These are phyloP conservation scores for Hemitrygon akajei DNA, from an alignment of 2,797 vertebrate species.

Conservation along the genomic window DNA sequence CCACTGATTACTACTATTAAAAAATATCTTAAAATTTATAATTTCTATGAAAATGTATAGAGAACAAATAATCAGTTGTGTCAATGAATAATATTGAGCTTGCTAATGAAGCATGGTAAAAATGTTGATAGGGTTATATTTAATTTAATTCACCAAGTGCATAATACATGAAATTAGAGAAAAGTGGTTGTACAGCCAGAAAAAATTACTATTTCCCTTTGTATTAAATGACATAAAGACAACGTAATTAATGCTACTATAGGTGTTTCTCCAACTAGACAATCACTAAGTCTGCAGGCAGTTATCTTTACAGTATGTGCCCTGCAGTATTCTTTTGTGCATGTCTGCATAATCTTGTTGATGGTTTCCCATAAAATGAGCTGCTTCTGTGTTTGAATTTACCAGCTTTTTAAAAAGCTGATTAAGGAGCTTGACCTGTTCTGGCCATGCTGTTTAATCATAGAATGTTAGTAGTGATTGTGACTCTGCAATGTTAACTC, in stretches of 20 bases:
- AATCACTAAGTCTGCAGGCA: neutral
- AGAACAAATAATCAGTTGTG: neutral
- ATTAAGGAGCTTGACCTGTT: neutral
- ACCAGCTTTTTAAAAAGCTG: neutral
- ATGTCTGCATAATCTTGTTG: neutral
- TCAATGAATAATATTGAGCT: neutral
- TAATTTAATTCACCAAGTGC: neutral
- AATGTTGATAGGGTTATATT: neutral
- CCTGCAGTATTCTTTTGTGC: neutral
- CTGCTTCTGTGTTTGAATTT: neutral
- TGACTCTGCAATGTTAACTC: neutral
- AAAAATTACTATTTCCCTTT: neutral
- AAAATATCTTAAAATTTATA: neutral
- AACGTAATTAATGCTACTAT: neutral
- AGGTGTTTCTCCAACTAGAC: neutral
- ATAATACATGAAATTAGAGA: neutral
- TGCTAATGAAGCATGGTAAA: neutral
- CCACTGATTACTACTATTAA: neutral
- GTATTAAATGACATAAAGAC: neutral
- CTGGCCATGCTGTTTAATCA: neutral
- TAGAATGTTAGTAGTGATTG: no score
- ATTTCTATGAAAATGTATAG: neutral
- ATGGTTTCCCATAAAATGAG: neutral
- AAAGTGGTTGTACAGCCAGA: neutral
- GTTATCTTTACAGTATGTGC: neutral